Percentiles rank a stretch among this genome's conserved stretches.
phyloP scores from a whole-genome alignment of 2,113 vertebrate species.

The Chaetodon trifascialis region DNA sequence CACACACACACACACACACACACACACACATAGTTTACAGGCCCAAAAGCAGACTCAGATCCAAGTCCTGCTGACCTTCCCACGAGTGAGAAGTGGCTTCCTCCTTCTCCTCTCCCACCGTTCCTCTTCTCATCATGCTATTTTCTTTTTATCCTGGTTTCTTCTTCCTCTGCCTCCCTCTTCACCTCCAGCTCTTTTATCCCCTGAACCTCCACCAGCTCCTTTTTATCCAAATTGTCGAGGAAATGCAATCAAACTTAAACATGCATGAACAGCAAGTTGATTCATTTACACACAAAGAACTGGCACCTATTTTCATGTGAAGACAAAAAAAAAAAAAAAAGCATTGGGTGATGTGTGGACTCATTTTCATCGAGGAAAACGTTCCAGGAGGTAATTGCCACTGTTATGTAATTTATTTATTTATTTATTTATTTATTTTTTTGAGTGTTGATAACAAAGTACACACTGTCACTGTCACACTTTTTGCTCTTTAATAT shows the following conservation, averaged over 20 bases:
- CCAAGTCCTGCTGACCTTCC: conserved; percentile 53
- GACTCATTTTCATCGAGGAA: conserved; percentile 22
- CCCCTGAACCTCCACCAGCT: neutral
- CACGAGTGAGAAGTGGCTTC: conserved; percentile 36
- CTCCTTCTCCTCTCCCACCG: conserved; percentile 2
- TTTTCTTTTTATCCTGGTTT: neutral
- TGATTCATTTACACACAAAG: conserved; percentile 8
- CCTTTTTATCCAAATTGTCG: neutral
- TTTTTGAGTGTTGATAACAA: conserved; percentile 1
- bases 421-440: neutral
- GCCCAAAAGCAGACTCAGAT: conserved; percentile 14
- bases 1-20: neutral
- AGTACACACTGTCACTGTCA: conserved; percentile 4
- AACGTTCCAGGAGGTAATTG: neutral
- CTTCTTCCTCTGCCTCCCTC: neutral
- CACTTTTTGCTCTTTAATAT: conserved; percentile 17
- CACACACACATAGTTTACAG: conserved; percentile 17
- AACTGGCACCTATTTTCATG: conserved; percentile 6
- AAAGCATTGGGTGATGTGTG: neutral
- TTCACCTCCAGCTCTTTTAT: neutral
- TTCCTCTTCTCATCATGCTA: neutral
- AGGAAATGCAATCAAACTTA: neutral
- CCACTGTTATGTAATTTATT: neutral
- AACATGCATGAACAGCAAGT: too few species aligned
- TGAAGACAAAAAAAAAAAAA: neutral